phyloP scores from a whole-genome alignment of 2,888 invertebrate species.

The Hemistola chrysoprasaria region DNA sequence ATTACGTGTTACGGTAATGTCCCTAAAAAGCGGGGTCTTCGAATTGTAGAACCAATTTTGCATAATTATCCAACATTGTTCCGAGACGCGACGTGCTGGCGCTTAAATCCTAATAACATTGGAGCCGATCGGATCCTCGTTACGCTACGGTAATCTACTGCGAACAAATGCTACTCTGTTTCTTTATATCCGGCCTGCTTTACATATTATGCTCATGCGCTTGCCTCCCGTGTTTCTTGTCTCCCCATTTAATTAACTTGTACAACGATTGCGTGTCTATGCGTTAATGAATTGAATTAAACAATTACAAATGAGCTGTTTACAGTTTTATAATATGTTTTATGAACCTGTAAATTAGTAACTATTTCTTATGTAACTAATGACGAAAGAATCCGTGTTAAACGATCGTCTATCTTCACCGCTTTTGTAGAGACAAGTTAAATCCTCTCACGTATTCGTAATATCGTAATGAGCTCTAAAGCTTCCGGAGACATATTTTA shows the following conservation, averaged over 20 bases:
- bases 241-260: slow-evolving; percentile 26
- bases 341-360: slow-evolving; percentile 3
- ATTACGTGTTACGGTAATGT: slow-evolving; percentile 77
- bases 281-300: slow-evolving; percentile 19
- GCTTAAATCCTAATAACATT: slow-evolving; percentile 77
- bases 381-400: slow-evolving; percentile 13
- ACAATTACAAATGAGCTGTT: slow-evolving; percentile 20
- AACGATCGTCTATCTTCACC: slow-evolving; percentile 45
- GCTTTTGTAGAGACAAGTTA: slow-evolving; percentile 57
- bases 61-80: slow-evolving; percentile 74
- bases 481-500: slow-evolving; percentile 73
- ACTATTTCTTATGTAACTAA: slow-evolving; percentile 3
- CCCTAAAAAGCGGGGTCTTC: slow-evolving; percentile 74
- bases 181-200: slow-evolving; percentile 34
- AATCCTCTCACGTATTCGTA: slow-evolving; percentile 77
- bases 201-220: slow-evolving; percentile 16
- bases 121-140: slow-evolving; percentile 75
- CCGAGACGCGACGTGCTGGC: slow-evolving; percentile 60
- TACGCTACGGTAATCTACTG: slow-evolving; percentile 67
- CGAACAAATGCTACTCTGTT: slow-evolving; percentile 63
- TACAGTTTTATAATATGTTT: slow-evolving; percentile 7
- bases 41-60: slow-evolving; percentile 79
- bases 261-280: slow-evolving; percentile 20
- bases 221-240: slow-evolving; percentile 27
- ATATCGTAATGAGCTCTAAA: slow-evolving; percentile 76